A percentile compares a stretch with the other conserved stretches of the same genome.
phyloP scores from a whole-genome alignment of 2,797 vertebrate genomes.

The Fratercula arctica region DNA sequence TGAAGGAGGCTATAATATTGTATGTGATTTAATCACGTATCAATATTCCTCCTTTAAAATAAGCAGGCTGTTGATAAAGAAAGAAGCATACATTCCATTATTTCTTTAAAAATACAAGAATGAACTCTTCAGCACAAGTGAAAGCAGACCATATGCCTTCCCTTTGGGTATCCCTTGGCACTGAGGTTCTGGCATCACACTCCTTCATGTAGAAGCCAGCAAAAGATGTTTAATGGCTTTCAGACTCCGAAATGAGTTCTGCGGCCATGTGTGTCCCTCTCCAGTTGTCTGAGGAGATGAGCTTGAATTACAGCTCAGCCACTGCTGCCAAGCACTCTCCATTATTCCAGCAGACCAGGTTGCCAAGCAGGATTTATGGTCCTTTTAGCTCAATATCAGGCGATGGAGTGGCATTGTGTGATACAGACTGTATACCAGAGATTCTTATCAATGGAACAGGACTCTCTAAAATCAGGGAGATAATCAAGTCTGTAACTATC shows the following conservation, averaged over 20 bases:
- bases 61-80: slow-evolving; percentile 30
- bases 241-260: slow-evolving; percentile 78
- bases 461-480: slow-evolving; percentile 83
- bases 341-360: slow-evolving; percentile 72
- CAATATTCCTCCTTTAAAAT: slow-evolving; percentile 5
- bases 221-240: slow-evolving; percentile 81
- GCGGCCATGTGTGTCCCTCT: slow-evolving; percentile 78
- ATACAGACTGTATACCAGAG: slow-evolving; percentile 75
- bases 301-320: slow-evolving; percentile 83
- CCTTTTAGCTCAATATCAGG: slow-evolving; percentile 76
- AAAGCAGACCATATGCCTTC: slow-evolving; percentile 77
- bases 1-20: not conserved
- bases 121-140: slow-evolving; percentile 69
- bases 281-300: slow-evolving; percentile 83
- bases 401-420: slow-evolving; percentile 75
- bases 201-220: slow-evolving; percentile 67
- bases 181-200: slow-evolving; percentile 69
- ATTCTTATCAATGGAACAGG: slow-evolving; percentile 83
- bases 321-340: slow-evolving; percentile 76
- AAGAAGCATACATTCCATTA: slow-evolving; percentile 50
- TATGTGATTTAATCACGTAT: slow-evolving; percentile 3
- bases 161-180: slow-evolving; percentile 77
- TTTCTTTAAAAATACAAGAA: slow-evolving; percentile 70
- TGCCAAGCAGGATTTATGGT: slow-evolving; percentile 78
- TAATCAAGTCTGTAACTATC: slow-evolving; percentile 86